Evolutionary conservation across 2,888 invertebrate genomes (phyloP).

Genomic region (Phortica magna): DNA sequence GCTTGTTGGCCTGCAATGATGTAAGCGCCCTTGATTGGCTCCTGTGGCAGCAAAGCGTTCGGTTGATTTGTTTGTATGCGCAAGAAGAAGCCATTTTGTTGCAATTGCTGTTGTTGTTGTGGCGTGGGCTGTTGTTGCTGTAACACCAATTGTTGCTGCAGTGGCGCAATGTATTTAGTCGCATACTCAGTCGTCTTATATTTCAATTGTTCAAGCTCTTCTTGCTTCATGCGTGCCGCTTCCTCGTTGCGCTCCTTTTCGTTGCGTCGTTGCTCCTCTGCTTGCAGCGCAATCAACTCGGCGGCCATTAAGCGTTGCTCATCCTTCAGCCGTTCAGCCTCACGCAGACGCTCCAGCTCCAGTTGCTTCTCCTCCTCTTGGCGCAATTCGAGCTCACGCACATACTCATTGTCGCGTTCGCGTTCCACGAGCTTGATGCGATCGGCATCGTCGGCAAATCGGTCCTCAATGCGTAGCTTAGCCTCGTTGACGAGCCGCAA

Average conservation of each 20-base stretch:
- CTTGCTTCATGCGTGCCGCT: conserved; percentile 42
- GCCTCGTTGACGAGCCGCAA: conserved; percentile 49
- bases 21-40: conserved; percentile 23
- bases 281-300: conserved; percentile 55
- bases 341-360: conserved; percentile 59
- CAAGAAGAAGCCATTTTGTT: conserved; percentile 62
- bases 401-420: conserved; percentile 47
- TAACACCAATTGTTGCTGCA: conserved; percentile 34
- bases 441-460: conserved; percentile 19
- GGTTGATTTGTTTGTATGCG: conserved; percentile 57
- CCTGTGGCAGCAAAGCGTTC: background rate
- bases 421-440: conserved; percentile 39
- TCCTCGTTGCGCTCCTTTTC: conserved; percentile 53
- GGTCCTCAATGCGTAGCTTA: conserved; percentile 46
- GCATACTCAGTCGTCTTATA: conserved; percentile 24
- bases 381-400: conserved; percentile 57
- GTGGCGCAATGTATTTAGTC: background rate
- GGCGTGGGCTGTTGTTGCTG: background rate
- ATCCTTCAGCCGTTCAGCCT: conserved; percentile 56
- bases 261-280: conserved; percentile 51
- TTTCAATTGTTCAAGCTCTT: conserved; percentile 41
- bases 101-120: conserved; percentile 53
- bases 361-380: conserved; percentile 57
- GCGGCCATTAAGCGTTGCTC: conserved; percentile 54
- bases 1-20: conserved; percentile 35